phyloP scores from a whole-genome alignment of 2,113 vertebrate genomes.

The Ptilonorhynchus violaceus region DNA sequence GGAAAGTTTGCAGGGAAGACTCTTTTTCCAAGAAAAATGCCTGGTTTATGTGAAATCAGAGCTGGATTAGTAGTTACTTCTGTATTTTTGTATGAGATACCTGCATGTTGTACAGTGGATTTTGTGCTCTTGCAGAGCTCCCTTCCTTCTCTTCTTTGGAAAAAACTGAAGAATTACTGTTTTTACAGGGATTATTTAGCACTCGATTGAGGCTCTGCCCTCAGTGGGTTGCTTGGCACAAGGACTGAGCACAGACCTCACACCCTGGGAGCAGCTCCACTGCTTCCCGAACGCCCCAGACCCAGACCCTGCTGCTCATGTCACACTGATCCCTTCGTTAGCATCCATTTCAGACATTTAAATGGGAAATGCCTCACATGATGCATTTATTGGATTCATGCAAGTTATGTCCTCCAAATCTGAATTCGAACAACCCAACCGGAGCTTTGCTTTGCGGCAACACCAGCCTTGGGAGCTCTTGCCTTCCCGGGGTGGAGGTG shows the following conservation, averaged over 20 bases:
- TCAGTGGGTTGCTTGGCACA: neutral
- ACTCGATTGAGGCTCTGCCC: neutral
- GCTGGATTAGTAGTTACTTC: neutral
- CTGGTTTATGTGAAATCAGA: neutral
- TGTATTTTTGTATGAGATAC: neutral
- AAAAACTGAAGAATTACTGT: neutral
- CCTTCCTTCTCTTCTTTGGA: neutral
- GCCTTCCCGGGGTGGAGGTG: neutral
- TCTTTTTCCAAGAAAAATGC: accelerated
- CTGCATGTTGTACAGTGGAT: neutral
- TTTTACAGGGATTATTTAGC: neutral
- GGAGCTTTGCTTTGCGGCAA: neutral
- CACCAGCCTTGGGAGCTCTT: neutral
- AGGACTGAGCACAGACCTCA: neutral
- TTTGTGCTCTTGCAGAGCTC: neutral
- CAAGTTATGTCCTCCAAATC: neutral
- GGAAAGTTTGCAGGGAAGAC: neutral
- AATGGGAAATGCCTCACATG: neutral
- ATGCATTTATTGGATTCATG: neutral
- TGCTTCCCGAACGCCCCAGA: neutral
- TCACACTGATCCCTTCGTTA: neutral
- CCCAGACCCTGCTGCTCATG: accelerated
- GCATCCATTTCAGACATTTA: neutral
- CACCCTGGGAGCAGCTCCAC: neutral
- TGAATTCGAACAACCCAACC: neutral